A percentile compares a stretch with the other conserved stretches of the same genome.
These are phyloP conservation scores for Amblyjoppa fuscipennis DNA, from an alignment of 2,888 invertebrate genomes.

Conservation along the genomic window DNA sequence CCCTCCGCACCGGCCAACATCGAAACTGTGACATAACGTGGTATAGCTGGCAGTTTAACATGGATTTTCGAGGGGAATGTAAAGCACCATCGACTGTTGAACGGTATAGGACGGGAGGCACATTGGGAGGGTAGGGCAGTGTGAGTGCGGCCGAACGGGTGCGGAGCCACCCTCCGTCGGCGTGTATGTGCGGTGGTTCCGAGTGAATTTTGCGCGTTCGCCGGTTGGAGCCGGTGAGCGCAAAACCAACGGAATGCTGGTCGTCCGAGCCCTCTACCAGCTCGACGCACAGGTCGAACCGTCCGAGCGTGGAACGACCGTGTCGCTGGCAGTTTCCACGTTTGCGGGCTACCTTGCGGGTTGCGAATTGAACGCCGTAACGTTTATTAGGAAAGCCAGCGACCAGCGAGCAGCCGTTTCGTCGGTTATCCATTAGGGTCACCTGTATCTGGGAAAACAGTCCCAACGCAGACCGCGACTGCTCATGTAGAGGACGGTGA, in stretches of 20 bases:
- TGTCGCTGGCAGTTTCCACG: slow-evolving; percentile 77
- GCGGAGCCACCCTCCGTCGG: slow-evolving; percentile 23
- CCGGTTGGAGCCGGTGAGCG: slow-evolving; percentile 56
- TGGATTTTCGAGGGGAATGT: slow-evolving; percentile 46
- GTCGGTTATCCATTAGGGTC: slow-evolving; percentile 4
- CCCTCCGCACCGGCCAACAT: slow-evolving; percentile 23
- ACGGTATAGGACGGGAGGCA: slow-evolving; percentile 8
- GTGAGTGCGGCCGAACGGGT: slow-evolving; percentile 8
- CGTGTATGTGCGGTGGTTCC: slow-evolving; percentile 70
- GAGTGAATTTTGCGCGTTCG: slow-evolving; percentile 76
- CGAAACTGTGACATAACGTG: slow-evolving; percentile 62
- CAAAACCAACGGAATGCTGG: slow-evolving; percentile 76
- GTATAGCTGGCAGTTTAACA: slow-evolving; percentile 37
- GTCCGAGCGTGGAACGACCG: slow-evolving; percentile 76
- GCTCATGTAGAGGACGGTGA: not conserved
- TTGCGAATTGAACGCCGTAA: slow-evolving; percentile 74
- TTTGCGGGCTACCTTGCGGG: slow-evolving; percentile 80
- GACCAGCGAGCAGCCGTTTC: not conserved
- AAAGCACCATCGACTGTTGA: slow-evolving; percentile 11
- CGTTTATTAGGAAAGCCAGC: slow-evolving; percentile 74
- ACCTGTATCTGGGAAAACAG: not conserved
- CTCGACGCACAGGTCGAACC: slow-evolving; percentile 62
- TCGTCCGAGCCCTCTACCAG: slow-evolving; percentile 32
- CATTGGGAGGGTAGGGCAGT: not conserved
- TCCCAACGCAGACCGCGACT: not conserved